These are phyloP conservation scores for Laticauda laticaudata DNA, from an alignment of 2,113 vertebrate species.

Conservation along the genomic window DNA sequence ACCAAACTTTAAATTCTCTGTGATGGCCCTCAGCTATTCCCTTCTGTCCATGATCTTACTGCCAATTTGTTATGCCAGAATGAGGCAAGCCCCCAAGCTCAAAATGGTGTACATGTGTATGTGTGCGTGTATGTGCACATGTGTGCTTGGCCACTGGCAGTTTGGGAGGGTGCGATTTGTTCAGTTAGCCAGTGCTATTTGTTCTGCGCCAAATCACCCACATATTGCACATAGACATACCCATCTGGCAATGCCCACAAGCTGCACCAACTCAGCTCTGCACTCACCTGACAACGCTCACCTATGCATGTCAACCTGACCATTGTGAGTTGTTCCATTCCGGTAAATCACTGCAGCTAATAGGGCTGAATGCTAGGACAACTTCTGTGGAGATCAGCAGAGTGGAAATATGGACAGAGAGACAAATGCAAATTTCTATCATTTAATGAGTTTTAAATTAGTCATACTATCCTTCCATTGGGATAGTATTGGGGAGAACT, in stretches of 20 bases:
- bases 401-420: not conserved
- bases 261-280: not conserved
- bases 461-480: not conserved
- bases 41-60: not conserved
- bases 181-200: not conserved
- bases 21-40: not conserved
- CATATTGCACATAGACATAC: not conserved
- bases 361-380: not conserved
- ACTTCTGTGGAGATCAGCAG: not conserved
- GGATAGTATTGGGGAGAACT: not conserved
- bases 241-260: no score
- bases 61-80: not conserved
- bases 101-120: not conserved
- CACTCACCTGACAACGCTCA: not conserved
- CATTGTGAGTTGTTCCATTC: not conserved
- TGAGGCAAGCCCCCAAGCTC: not conserved
- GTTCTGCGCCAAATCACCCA: not conserved
- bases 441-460: not conserved
- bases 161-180: no score
- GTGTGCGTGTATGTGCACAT: no score
- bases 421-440: not conserved
- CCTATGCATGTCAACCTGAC: not conserved
- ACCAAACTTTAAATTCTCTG: not conserved
- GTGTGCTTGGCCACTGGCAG: no score
- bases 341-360: not conserved